A percentile compares a stretch with the other conserved stretches of the same genome.
Evolutionary conservation across 2,113 vertebrate species (phyloP).

Genomic region (Perca flavescens): DNA sequence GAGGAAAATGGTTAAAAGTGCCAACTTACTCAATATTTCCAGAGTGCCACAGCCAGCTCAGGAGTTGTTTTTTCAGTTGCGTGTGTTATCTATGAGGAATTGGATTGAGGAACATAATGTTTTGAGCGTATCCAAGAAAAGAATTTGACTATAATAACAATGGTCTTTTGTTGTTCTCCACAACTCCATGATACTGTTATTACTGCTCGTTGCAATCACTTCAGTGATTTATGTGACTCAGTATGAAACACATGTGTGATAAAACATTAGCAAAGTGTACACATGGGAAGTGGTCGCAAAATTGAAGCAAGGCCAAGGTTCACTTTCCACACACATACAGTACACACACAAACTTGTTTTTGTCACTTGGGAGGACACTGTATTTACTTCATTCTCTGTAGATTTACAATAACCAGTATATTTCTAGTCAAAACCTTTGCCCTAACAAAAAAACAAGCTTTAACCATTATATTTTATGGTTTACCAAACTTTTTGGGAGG

Average conservation of each 20-base stretch:
- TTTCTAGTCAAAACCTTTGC: neutral
- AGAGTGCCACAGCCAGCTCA: neutral
- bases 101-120: constrained; percentile 7
- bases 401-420: neutral
- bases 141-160: neutral
- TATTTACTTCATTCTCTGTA: neutral
- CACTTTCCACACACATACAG: neutral
- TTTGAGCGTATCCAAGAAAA: neutral
- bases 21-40: constrained; percentile 41
- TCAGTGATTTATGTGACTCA: constrained; percentile 19
- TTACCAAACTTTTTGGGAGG: neutral
- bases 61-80: constrained; percentile 4
- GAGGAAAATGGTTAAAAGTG: constrained; percentile 35
- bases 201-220: neutral
- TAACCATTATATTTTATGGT: neutral
- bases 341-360: neutral
- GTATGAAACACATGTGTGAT: constrained; percentile 27
- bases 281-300: neutral
- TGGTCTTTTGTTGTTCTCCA: constrained; percentile 5
- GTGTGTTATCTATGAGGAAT: constrained; percentile 18
- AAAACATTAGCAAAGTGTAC: constrained; percentile 24
- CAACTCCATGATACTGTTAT: neutral
- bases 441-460: neutral
- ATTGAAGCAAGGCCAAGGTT: constrained; percentile 6
- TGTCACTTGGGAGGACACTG: neutral